Conservation (phyloP, 2,888 invertebrate species). For the Keiferia lycopersicella region DNA sequence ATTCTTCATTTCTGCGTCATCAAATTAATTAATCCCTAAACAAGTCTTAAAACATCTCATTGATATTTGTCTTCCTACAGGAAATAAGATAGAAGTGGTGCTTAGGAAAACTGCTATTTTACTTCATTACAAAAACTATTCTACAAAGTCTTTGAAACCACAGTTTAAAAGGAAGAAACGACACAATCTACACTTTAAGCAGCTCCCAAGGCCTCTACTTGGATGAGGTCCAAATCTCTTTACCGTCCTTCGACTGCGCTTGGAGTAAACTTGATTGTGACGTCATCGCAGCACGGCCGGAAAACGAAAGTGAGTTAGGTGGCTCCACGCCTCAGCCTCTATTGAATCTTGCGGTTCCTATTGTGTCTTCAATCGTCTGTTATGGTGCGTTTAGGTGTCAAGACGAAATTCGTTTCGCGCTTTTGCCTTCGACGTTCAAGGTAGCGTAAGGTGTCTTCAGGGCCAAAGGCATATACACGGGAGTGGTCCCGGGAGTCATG, state of each 20-base stretch:
- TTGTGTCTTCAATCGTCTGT: neutral
- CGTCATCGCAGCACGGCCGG: constrained; percentile 15
- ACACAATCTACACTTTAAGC: neutral
- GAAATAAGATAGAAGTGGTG: too few relatives aligned
- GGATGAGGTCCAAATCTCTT: constrained; percentile 3
- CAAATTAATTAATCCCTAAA: too few relatives aligned
- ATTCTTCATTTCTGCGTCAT: too few relatives aligned
- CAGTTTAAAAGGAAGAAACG: neutral
- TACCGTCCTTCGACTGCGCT: constrained; percentile 16
- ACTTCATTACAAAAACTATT: neutral
- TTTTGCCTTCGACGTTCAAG: neutral
- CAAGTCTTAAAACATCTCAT: too few relatives aligned
- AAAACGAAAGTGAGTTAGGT: constrained; percentile 19
- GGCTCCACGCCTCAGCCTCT: constrained; percentile 10
- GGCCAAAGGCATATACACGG: too few relatives aligned
- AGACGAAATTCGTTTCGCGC: neutral
- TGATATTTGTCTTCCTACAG: too few relatives aligned
- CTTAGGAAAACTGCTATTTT: neutral
- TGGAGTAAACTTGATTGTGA: constrained; percentile 18
- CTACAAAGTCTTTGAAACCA: neutral
- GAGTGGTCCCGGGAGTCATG: too few relatives aligned
- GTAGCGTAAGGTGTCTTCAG: neutral
- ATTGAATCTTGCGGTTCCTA: constrained; percentile 2
- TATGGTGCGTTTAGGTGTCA: neutral
- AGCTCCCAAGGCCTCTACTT: neutral